Conservation (phyloP, 2,113 vertebrate genomes). For the Herpailurus yagouaroundi region DNA sequence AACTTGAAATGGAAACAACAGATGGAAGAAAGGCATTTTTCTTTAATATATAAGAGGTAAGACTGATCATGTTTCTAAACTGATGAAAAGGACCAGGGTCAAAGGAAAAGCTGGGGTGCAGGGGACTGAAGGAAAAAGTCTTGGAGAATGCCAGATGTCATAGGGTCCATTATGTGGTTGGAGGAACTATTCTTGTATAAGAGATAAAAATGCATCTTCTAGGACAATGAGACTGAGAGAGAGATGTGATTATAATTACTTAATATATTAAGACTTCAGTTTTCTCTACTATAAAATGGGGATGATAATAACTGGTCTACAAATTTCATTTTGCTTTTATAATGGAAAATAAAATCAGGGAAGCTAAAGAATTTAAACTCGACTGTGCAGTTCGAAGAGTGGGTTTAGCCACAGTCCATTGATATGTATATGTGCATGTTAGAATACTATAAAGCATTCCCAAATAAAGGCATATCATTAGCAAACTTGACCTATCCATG, state of each 20-base stretch:
- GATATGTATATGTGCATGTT: fast-evolving
- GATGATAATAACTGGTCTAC: background rate
- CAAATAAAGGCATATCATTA: fast-evolving
- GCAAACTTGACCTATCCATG: fast-evolving
- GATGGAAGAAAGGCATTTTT: background rate
- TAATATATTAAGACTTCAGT: background rate
- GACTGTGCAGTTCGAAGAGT: background rate
- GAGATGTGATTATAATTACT: background rate
- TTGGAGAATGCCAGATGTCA: background rate
- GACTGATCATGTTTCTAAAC: background rate
- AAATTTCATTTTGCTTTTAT: background rate
- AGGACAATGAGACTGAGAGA: background rate
- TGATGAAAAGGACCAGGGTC: background rate
- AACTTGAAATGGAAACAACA: background rate
- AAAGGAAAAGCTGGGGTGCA: background rate
- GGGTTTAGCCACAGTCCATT: background rate
- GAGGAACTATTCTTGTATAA: background rate
- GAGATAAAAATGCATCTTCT: background rate
- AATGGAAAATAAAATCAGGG: background rate
- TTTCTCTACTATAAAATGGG: background rate
- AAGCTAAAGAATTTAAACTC: background rate
- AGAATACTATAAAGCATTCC: too few species aligned
- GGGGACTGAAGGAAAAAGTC: background rate
- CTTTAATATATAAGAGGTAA: background rate
- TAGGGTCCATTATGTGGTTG: background rate